These are phyloP conservation scores for Neuroterus valhalla DNA, from an alignment of 1,140 invertebrate species.

Conservation along the genomic window DNA sequence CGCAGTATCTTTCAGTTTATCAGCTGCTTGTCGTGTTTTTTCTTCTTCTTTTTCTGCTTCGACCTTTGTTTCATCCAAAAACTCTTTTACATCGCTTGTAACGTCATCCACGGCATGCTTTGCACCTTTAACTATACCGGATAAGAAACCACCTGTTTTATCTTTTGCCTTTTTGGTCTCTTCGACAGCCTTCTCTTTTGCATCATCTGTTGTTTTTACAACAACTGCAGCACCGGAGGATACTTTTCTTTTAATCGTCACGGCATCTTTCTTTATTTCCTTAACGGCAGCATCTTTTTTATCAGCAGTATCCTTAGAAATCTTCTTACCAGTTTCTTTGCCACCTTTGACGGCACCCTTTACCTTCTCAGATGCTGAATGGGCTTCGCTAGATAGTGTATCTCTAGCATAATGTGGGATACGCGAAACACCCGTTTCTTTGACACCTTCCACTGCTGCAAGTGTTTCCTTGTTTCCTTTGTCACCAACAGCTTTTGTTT, in stretches of 20 bases:
- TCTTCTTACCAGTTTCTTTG: conserved; percentile 34
- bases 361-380: background rate
- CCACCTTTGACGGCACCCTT: conserved; percentile 1
- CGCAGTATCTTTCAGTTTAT: conserved; percentile 17
- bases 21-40: conserved; percentile 35
- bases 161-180: conserved; percentile 60
- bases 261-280: conserved; percentile 2
- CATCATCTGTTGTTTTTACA: background rate
- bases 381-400: background rate
- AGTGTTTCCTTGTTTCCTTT: conserved; percentile 47
- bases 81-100: conserved; percentile 59
- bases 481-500: conserved; percentile 45
- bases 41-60: conserved; percentile 61
- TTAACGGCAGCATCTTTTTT: conserved; percentile 36
- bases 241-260: background rate
- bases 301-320: conserved; percentile 26
- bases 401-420: conserved; percentile 22
- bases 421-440: conserved; percentile 33
- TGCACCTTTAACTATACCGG: conserved; percentile 31
- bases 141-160: background rate
- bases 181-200: conserved; percentile 43
- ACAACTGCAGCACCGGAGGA: background rate
- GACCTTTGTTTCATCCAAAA: conserved; percentile 54
- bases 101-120: conserved; percentile 31
- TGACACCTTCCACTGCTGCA: conserved; percentile 59